Base-by-base conservation (phyloP, 2,888 invertebrate genomes). In the Eupithecia subfuscata region DNA sequence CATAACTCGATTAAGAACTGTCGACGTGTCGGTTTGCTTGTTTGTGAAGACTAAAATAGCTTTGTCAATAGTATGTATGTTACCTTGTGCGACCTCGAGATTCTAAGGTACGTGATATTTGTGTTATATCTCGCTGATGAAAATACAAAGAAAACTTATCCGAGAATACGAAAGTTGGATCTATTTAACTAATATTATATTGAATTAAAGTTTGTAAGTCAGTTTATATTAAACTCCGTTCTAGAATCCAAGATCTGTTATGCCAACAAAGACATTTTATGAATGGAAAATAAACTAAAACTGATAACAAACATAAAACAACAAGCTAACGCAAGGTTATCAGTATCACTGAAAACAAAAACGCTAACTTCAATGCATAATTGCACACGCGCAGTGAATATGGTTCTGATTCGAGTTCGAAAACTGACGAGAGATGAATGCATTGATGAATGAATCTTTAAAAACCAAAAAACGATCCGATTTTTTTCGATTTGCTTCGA, bases 1-100 rank as follows among this genome's bases (percentile, higher is more conserved):
- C 81, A 79, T 79, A 80, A 78, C 74, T 74, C 75, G 77, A 81
- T 83, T 80, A 79, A 80, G 71, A 14, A 70, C 56, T 60, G 67
- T 65, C 52, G 74, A 68, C 63, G 40, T 63, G 75, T 74, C 65
- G 48, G 63, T 60, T 72, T 37, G 70, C 71, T 74, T 74, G 70
- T 65, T 76, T 69, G 72, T 63, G 52, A 72, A 45, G 43, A 68
- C 68, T 68, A 52, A 70, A 75, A 77, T 75, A 77, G 67, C 67
- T 63, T 67, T 69, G 52, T 74, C 72, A 70, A 75, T 77, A 75
- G 40, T 40, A 63, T 72, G 40, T 40, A 63, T 72, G 25, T 70
- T 56, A 37, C 60, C 22, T 25, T 65, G 37, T 30, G 45, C 56
- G 65, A 64, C 75, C 69, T 71, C 65, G 52, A 43, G 43, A 18